Base-by-base conservation (phyloP, 1,140 invertebrate species). In the Sitophilus oryzae region DNA sequence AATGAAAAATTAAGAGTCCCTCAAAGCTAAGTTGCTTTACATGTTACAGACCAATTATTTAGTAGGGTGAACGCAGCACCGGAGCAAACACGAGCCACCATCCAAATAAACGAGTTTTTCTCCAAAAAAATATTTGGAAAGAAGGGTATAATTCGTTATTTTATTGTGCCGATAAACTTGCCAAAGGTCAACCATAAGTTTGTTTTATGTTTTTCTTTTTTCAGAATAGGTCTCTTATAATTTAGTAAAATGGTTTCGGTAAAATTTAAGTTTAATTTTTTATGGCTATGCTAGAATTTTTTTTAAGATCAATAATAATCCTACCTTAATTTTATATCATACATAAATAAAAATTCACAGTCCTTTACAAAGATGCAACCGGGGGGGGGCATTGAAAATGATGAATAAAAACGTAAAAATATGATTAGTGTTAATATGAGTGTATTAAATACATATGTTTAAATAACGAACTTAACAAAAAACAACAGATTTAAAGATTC, bases 261-360 rank as follows among this genome's bases (percentile, higher is more conserved):
- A 44, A 20, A 10, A 21, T 44, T 18, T 20, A 10, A 44, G 15
- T 20, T 44, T 22, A 44, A 44, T 44, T 44, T 44, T 44, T 40
- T 35, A 14, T 14, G 14, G 14, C 10, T 35, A 35, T 10, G 2
- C 34, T 5, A 35, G 34, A 35, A 14, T n/a, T n/a, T n/a, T n/a
- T n/a, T n/a, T n/a, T n/a, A n/a, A n/a, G n/a, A n/a, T n/a, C n/a
- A n/a, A n/a, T n/a, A n/a, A n/a, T n/a, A n/a, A n/a, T n/a, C n/a
- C n/a, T n/a, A n/a, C n/a, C n/a, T n/a, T n/a, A n/a, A n/a, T n/a
- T n/a, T n/a, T n/a, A n/a, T n/a, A n/a, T n/a, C n/a, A n/a, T n/a
- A n/a, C n/a, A n/a, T n/a, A n/a, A n/a, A n/a, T n/a, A n/a, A n/a
- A n/a, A n/a, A n/a, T n/a, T n/a, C n/a, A n/a, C n/a, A n/a, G n/a